Base-by-base conservation (phyloP, 92 coral and sea anemone genomes). In the Umimayanthus kanabou region DNA sequence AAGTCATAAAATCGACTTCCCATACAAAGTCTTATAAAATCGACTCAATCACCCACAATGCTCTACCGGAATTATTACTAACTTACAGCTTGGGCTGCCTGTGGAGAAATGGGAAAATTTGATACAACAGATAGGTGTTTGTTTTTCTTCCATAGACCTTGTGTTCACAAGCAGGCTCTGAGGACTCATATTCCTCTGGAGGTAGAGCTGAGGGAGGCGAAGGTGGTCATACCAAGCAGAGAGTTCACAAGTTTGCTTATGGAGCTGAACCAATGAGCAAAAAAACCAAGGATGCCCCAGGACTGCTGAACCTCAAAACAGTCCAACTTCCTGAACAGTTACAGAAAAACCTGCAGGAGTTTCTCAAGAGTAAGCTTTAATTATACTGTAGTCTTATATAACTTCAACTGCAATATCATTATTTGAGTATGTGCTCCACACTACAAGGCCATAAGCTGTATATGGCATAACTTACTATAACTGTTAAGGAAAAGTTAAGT, bases 231-330 rank as follows among this genome's bases (percentile, higher is more conserved):
- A 58, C 4, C 73, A 66, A 22, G 14, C 42, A 81, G 25, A 78
- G 43, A 50, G 66, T 39, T n/a, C 71, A 86, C 25, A 95, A 90
- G 77, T 90, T 85, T 95, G 98, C 91, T 3, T 95, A 95, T 90
- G 98, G 98, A 23, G 15, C 81, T 39, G 90, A 93, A 39, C 88
- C 91, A 39, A 80, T 88, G 80, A 92, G 91, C 39, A 94, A 94
- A 88, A 92, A 87, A 43, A 88, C 89, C 85, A 97, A 88, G 83
- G 92, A 92, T 87, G 91, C 99, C 37, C 94, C 96, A 70, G 99
- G 99, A 16, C 85, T 97, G 61, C 95, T 93, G 85, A 91, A 95
- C 79, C 88, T 97, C 37, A 92, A 73, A 13, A 97, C 99, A 49
- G 87, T 97, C 76, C 82, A 90, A 67, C 91, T 97, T 72, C 99